Evolutionary conservation across 2,888 invertebrate species (phyloP).

Genomic region (Caprella mutica): DNA sequence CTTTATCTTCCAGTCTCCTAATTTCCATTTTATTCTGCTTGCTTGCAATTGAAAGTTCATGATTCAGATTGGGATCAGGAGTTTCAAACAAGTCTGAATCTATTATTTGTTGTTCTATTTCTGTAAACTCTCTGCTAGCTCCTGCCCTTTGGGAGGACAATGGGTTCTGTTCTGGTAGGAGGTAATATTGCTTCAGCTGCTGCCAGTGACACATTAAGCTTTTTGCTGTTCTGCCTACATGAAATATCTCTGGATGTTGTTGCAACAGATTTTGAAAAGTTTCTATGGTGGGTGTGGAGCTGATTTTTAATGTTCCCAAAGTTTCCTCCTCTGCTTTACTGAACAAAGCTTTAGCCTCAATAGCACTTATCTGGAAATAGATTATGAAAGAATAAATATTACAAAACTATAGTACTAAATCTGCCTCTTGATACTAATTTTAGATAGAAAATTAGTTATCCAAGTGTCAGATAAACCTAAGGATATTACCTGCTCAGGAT

Average conservation of each 20-base stretch:
- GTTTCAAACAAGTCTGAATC: constrained; percentile 58
- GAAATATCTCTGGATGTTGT: constrained; percentile 72
- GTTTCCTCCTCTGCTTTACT: constrained; percentile 80
- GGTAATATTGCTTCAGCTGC: constrained; percentile 76
- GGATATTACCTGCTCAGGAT: constrained; percentile 69
- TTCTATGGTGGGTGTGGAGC: constrained; percentile 58
- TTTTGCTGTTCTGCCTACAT: constrained; percentile 74
- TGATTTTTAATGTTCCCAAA: constrained; percentile 68
- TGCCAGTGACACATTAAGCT: constrained; percentile 81
- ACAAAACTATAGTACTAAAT: background rate
- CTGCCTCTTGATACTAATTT: background rate
- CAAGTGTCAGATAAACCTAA: background rate
- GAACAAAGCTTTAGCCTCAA: constrained; percentile 69
- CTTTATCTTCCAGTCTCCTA: constrained; percentile 72
- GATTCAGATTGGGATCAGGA: constrained; percentile 67
- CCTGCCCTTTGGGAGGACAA: constrained; percentile 42
- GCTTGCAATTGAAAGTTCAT: constrained; percentile 62
- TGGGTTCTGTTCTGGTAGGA: constrained; percentile 74
- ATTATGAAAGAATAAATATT: no score
- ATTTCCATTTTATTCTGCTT: constrained; percentile 64
- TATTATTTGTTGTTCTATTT: constrained; percentile 62
- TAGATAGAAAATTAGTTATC: background rate
- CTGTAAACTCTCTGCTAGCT: constrained; percentile 57
- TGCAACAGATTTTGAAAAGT: constrained; percentile 73
- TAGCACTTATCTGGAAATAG: constrained; percentile 27